These are phyloP conservation scores for Monodelphis domestica DNA, from an alignment of 2,797 vertebrate species.

Conservation along the genomic window DNA sequence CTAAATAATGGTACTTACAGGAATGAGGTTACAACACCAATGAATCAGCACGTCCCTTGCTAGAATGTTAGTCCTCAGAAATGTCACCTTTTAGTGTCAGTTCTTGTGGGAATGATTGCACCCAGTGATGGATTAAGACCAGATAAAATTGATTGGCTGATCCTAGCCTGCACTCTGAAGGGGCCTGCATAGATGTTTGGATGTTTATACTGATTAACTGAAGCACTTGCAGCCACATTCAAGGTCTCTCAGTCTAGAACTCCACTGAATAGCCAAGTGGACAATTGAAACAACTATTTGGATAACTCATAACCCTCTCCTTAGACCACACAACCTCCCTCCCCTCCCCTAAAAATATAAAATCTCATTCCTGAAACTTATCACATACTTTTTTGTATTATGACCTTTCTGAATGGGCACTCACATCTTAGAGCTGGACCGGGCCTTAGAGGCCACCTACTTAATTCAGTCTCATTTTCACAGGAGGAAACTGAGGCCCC, in stretches of 20 bases:
- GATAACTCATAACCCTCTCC: slow-evolving; percentile 14
- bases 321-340: background rate
- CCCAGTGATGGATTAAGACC: slow-evolving; percentile 73
- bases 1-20: slow-evolving; percentile 56
- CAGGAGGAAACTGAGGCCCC: background rate
- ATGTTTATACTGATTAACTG: slow-evolving; percentile 73
- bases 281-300: slow-evolving; percentile 47
- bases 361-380: background rate
- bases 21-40: slow-evolving; percentile 63
- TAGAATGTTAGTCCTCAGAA: slow-evolving; percentile 46
- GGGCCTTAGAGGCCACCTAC: background rate
- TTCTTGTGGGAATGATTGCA: slow-evolving; percentile 56
- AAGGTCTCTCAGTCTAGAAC: slow-evolving; percentile 43
- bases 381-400: background rate
- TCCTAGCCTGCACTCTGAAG: slow-evolving; percentile 62
- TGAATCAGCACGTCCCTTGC: slow-evolving; percentile 65
- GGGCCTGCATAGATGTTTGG: slow-evolving; percentile 56
- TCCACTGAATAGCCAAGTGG: slow-evolving; percentile 49
- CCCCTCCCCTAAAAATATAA: background rate
- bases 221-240: slow-evolving; percentile 54
- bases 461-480: background rate
- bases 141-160: slow-evolving; percentile 72
- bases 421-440: background rate
- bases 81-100: slow-evolving; percentile 57
- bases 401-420: background rate